Percentiles rank a stretch among this genome's conserved stretches.
phyloP scores from a whole-genome alignment of 1,140 invertebrate species.

The Ceratina australensis region DNA sequence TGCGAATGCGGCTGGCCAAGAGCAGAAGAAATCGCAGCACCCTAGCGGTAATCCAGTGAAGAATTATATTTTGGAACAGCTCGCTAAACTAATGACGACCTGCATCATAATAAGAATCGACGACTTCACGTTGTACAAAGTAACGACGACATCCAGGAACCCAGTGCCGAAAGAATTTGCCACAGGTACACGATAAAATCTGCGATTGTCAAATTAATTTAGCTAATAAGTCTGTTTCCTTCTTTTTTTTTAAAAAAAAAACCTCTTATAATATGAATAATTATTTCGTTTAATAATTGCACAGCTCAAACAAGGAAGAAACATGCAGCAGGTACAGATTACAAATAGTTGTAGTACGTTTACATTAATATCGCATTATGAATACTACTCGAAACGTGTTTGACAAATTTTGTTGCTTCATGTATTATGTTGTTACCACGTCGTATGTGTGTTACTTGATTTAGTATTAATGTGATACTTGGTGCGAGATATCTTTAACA shows the following conservation, averaged over 20 bases:
- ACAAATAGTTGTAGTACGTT: constrained; percentile 61
- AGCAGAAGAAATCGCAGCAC: constrained; percentile 71
- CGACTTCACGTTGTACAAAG: constrained; percentile 92
- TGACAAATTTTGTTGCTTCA: constrained; percentile 33
- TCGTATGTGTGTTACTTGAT: constrained; percentile 16
- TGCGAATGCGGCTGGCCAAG: constrained; percentile 56
- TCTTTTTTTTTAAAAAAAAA: not conserved
- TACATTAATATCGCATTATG: constrained; percentile 39
- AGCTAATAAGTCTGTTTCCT: constrained; percentile 27
- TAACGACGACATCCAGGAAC: constrained; percentile 87
- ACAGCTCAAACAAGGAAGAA: constrained; percentile 79
- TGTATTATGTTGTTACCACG: constrained; percentile 11
- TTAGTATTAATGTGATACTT: constrained; percentile 33
- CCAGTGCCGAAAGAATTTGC: constrained; percentile 88
- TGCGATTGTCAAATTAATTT: not conserved
- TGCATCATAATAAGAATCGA: constrained; percentile 94
- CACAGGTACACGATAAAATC: constrained; percentile 81
- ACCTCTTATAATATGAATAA: constrained; percentile 55
- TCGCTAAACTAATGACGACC: constrained; percentile 94
- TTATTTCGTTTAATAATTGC: constrained; percentile 69
- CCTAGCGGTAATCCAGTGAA: constrained; percentile 81
- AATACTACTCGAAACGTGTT: constrained; percentile 30
- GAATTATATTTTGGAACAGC: constrained; percentile 85
- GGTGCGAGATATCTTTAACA: not conserved
- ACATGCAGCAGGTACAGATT: constrained; percentile 74